Evolutionary conservation across 2,113 vertebrate genomes (phyloP).

Genomic region (Junco hyemalis): DNA sequence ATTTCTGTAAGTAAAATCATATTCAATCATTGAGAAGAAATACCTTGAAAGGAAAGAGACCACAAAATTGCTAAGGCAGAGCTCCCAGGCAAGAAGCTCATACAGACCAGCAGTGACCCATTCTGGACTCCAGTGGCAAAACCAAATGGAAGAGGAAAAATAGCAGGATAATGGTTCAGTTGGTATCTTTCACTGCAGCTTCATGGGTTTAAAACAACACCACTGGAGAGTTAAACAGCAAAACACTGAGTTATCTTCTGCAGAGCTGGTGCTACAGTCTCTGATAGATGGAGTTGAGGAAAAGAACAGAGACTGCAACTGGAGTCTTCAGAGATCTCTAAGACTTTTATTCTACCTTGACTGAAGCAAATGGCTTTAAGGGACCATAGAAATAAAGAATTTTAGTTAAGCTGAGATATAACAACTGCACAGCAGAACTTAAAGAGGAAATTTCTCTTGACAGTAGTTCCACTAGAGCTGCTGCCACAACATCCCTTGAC

Average conservation of each 20-base stretch:
- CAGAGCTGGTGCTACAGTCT: background rate
- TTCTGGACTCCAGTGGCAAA: background rate
- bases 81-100: background rate
- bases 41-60: background rate
- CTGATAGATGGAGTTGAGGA: background rate
- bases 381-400: background rate
- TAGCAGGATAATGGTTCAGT: background rate
- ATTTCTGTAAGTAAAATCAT: slow-evolving; percentile 13
- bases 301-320: background rate
- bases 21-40: background rate
- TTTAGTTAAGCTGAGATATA: background rate
- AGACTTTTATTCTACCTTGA: background rate
- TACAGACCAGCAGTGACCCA: background rate
- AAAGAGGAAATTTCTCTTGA: background rate
- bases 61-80: background rate
- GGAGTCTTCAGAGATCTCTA: background rate
- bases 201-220: background rate
- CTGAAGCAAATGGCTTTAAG: background rate
- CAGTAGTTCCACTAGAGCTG: background rate
- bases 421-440: background rate
- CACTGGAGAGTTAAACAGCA: background rate
- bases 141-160: background rate
- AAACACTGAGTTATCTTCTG: background rate
- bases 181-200: background rate
- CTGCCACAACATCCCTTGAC: background rate